Base-by-base conservation (phyloP, 2,113 vertebrate genomes). In the Otus sunia region DNA sequence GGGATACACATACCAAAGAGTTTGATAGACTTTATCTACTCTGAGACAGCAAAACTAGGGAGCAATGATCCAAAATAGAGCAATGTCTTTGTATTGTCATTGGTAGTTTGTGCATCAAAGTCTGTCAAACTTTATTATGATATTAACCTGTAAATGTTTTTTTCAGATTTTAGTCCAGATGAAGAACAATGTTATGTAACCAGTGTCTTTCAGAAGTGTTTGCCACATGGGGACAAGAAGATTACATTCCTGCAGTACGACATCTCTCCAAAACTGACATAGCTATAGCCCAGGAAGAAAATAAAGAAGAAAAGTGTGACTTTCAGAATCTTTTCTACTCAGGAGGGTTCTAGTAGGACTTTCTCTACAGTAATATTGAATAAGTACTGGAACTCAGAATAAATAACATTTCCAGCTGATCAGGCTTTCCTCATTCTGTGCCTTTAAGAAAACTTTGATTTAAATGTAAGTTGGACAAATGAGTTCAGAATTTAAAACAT, bases 1-100 rank as follows among this genome's bases (percentile, higher is more conserved):
- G 43, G 13, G 10, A 52, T 15, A 45, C 0, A 2, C 0, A 0
- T 63, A 60, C 9, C 45, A 43, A 87, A 63, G 72, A 6, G 2
- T 49, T 63, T 58, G 52, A 85, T 89, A 85, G 29, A 58, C 22
- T 76, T 59, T 36, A n/a, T 55, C 29, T 50, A 12, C 21, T 29
- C 4, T 49, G 17, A 58, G 7, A 58, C 4, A 63, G 39, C 18
- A 73, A 76, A 91, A 56, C 18, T 22, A 45, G 16, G 11, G 10
- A 71, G 37, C 5, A 56, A 36, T 30, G 15, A n/a, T n/a, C 21
- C 23, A 67, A 76, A 88, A 36, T 2, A 68, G 9, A 56, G 37
- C 58, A 84, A 27, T 13, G 0, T 9, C 4, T 67, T 74, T 63
- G 37, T 63, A 36, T 41, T 64, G 17, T 39, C 19, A 32, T n/a